Evolutionary conservation across 2,888 invertebrate genomes (phyloP).

Genomic region (Tipula unca): DNA sequence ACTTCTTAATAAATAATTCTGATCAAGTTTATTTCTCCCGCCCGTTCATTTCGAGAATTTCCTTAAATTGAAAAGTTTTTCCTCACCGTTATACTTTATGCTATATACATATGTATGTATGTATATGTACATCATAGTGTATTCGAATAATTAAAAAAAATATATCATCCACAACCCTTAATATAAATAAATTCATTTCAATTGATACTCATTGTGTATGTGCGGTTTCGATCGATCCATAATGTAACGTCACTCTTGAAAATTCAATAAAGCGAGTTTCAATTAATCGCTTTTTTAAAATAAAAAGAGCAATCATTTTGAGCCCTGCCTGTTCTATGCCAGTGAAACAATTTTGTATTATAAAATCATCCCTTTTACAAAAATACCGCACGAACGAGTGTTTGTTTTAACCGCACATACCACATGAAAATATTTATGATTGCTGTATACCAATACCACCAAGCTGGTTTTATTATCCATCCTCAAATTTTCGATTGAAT

Average conservation of each 20-base stretch:
- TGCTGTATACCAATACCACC: background rate
- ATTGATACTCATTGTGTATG: background rate
- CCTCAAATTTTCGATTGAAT: background rate
- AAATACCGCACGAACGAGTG: background rate
- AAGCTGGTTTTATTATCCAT: background rate
- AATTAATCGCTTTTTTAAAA: background rate
- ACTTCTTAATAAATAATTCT: conserved; percentile 14
- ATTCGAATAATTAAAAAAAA: background rate
- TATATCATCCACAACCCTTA: background rate
- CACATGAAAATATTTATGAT: background rate
- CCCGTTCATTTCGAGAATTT: background rate
- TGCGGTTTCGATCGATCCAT: background rate
- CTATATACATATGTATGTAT: background rate
- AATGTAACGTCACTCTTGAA: background rate
- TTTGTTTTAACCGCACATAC: background rate
- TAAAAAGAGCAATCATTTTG: background rate
- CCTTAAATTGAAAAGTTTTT: background rate
- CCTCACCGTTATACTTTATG: background rate
- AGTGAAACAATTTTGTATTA: background rate
- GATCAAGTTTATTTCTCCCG: background rate
- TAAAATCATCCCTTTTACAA: background rate
- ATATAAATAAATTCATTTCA: background rate
- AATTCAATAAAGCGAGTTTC: background rate
- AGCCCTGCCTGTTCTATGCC: background rate
- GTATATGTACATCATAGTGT: background rate